Base-by-base conservation (phyloP, 2,888 invertebrate genomes). In the Netelia melanura region DNA sequence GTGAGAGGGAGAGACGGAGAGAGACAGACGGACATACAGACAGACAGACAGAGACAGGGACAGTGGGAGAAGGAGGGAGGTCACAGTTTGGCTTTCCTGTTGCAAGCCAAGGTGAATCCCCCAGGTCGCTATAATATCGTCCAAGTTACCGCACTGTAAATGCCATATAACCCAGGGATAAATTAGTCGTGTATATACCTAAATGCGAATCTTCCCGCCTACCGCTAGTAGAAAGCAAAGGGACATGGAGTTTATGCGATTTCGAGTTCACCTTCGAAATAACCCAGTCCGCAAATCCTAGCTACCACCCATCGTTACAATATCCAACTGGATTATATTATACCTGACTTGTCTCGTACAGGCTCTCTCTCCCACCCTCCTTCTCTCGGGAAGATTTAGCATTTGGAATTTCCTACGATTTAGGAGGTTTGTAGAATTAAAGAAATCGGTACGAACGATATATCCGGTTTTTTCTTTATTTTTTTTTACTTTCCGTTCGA, bases 131-230 rank as follows among this genome's bases (percentile, higher is more conserved):
- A 81, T 81, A 84, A 84, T 81, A 81, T 81, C 71, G 61, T 48
- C 61, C 44, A 70, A 84, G 72, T 81, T 84, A 78, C 62, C 68
- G 23, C 48, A 68, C 70, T 81, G 84, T 81, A 84, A 84, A 75
- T 74, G 78, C 78, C 70, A 68, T 61, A 78, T 75, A 78, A 84
- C 62, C 48, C 76, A 52, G 17, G 68, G 81, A 81, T 81, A 81
- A 84, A 78, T 81, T 84, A 75, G 81, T 58, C 64, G 76, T 58
- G 71, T 70, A 5, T 52, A 74, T 56, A 48, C 25, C 38, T 56
- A 52, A 17, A 48, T 48, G 61, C 11, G n/a, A 48, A 14, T 10
- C 14, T 17, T 67, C 65, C 23, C 48, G 38, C 21, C 30, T 48
- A 58, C 17, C 61, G n/a, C 56, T 3, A 3, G 23, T 25, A 48